Evolutionary conservation across 2,888 invertebrate genomes (phyloP), one percentile per base, ranked within the genome.

Genomic region (Mesorhabditis spiculigera): DNA sequence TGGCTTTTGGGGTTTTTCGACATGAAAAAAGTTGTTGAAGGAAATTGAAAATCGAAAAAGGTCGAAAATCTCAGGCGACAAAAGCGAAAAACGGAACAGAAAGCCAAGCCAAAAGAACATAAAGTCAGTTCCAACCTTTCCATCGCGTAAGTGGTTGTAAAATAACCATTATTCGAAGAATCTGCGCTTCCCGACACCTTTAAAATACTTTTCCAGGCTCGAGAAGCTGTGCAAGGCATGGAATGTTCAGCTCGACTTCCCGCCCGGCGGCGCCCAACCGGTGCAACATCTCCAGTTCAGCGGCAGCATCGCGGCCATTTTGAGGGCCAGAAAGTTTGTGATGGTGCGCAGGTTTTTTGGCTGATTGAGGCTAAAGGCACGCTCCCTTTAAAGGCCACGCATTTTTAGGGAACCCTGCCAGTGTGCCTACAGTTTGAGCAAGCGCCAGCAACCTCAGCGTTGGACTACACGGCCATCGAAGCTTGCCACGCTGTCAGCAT

Each of bases 321-420:
- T 82, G 16, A 66, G 71, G 13, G 75, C 78, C 16, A 67, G 79
- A 63, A 77, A 76, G 65, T 71, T 75, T 67, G 65, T 82, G 10
- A 76, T 76, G 66, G 81, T 81, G 65, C 68, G 71, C 10, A 61
- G 16, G n/a, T 50, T 28, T 28, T 28, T 28, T 28, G 28, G 28
- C 28, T 13, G 58, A 13, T 50, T 50, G 58, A 10, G n/a, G n/a
- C 58, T 50, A 50, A 50, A 50, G 58, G 8, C 1, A 10, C 58
- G 58, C n/a, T 28, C 28, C 1, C 28, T 28, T 28, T 28, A 28
- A 28, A 3, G 3, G 28, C 6, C 8, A 2, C 62, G 2, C 2
- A 69, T 13, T 64, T 75, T 42, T 62, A 75, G 76, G 76, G 77
- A 41, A 66, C 79, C 6, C 69, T 77, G 41, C 78, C 77, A 13